Conservation (phyloP, 2,888 invertebrate genomes). For the Drosophila macrospina region DNA sequence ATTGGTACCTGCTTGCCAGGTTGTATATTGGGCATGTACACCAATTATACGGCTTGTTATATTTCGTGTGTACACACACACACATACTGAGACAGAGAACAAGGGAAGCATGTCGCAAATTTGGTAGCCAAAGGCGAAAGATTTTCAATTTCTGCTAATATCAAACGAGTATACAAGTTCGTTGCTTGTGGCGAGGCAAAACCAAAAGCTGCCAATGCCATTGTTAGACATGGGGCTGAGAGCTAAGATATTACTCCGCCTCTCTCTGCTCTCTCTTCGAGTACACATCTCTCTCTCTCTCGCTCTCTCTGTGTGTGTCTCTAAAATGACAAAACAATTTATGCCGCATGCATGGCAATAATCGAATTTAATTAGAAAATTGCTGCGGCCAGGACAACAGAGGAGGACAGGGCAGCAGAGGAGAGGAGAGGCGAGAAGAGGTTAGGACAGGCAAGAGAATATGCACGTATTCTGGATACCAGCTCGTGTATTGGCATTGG, state of each 20-base stretch:
- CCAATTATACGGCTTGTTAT: constrained; percentile 78
- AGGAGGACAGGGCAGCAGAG: constrained; percentile 2
- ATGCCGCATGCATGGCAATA: constrained; percentile 79
- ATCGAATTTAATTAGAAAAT: constrained; percentile 82
- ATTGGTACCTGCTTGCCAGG: constrained; percentile 26
- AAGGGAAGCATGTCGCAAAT: constrained; percentile 58
- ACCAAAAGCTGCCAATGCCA: constrained; percentile 57
- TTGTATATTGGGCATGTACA: constrained; percentile 62
- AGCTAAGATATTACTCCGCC: constrained; percentile 16
- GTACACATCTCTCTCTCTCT: neutral
- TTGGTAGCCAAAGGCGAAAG: constrained; percentile 60
- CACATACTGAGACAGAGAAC: constrained; percentile 33
- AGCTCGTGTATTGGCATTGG: constrained; percentile 14
- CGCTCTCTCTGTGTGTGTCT: neutral
- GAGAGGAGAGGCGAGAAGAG: too few relatives aligned
- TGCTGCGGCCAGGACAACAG: constrained; percentile 60
- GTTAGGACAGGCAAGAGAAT: constrained; percentile 19
- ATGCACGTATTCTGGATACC: constrained; percentile 57
- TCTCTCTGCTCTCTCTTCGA: neutral
- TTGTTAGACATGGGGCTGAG: constrained; percentile 36
- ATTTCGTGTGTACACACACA: constrained; percentile 43
- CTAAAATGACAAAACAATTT: constrained; percentile 80
- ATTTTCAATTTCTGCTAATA: constrained; percentile 82
- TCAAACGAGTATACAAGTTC: constrained; percentile 78
- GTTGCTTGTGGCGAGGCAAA: constrained; percentile 53